Percentiles rank a stretch among this genome's conserved stretches.
These are phyloP conservation scores for Panthera tigris DNA, from an alignment of 2,113 vertebrate genomes.

Conservation along the genomic window DNA sequence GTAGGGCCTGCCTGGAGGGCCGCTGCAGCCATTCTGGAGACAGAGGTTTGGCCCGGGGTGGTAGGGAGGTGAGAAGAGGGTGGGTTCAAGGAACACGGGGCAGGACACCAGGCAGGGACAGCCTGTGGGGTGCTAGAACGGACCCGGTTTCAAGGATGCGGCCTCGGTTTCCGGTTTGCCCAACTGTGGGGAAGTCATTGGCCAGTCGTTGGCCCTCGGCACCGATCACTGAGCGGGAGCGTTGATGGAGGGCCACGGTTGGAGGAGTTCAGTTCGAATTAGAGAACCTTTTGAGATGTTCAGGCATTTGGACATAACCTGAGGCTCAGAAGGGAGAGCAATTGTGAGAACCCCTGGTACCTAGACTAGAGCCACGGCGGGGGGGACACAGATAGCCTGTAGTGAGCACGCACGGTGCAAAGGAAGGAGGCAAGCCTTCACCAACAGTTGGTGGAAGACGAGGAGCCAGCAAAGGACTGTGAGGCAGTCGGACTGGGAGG, in stretches of 20 bases:
- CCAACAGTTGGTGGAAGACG: not conserved
- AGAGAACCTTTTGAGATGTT: not conserved
- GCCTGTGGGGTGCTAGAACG: not conserved
- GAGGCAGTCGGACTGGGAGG: not conserved
- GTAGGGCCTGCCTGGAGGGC: not conserved
- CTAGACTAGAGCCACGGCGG: fast-evolving
- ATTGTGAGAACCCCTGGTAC: not conserved
- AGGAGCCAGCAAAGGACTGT: not conserved
- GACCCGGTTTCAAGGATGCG: not conserved
- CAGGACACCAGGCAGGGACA: not conserved
- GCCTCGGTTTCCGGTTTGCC: not conserved
- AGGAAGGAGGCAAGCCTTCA: not conserved
- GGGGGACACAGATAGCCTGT: fast-evolving
- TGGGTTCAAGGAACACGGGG: not conserved
- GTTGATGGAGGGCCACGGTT: not conserved
- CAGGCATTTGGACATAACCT: not conserved
- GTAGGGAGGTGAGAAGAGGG: not conserved
- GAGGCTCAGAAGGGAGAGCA: not conserved
- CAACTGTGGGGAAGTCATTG: not conserved
- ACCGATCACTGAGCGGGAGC: not conserved
- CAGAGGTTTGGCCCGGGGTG: no score
- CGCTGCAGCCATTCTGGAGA: not conserved
- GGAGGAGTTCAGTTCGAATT: not conserved
- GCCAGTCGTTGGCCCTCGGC: fast-evolving
- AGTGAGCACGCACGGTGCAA: fast-evolving